phyloP scores from a whole-genome alignment of 2,888 invertebrate genomes.

The Xestia c-nigrum region DNA sequence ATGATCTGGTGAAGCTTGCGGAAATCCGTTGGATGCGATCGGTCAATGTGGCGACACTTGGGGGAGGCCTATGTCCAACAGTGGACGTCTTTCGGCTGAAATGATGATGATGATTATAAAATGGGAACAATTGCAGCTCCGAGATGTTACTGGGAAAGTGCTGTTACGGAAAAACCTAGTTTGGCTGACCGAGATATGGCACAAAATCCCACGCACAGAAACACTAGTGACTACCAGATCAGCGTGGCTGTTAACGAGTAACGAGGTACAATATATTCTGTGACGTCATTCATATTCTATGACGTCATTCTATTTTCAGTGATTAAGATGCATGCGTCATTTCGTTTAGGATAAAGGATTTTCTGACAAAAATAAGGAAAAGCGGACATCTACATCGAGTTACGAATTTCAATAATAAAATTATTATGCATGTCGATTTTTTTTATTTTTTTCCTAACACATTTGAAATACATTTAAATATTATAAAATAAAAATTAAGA shows the following conservation, averaged over 20 bases:
- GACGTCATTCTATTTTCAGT: conserved; percentile 8
- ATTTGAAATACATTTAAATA: too few relatives aligned
- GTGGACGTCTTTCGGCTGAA: too few relatives aligned
- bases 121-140: not conserved
- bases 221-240: not conserved
- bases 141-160: not conserved
- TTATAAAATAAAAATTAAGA: too few relatives aligned
- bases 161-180: not conserved
- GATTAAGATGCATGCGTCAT: conserved; percentile 19
- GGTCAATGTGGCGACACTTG: too few relatives aligned
- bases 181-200: not conserved
- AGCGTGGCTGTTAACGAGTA: not conserved
- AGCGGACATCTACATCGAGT: not conserved
- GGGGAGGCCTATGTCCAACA: too few relatives aligned
- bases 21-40: too few relatives aligned
- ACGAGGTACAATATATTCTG: not conserved
- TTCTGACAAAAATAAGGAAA: not conserved
- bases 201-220: not conserved
- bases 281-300: conserved; percentile 7
- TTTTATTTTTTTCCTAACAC: too few relatives aligned
- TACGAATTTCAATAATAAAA: not conserved
- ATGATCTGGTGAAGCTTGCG: too few relatives aligned
- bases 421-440: not conserved
- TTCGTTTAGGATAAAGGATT: conserved; percentile 11
- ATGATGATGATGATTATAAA: not conserved